phyloP scores from a whole-genome alignment of 2,113 vertebrate genomes.

The Corythoichthys haematopterus region DNA sequence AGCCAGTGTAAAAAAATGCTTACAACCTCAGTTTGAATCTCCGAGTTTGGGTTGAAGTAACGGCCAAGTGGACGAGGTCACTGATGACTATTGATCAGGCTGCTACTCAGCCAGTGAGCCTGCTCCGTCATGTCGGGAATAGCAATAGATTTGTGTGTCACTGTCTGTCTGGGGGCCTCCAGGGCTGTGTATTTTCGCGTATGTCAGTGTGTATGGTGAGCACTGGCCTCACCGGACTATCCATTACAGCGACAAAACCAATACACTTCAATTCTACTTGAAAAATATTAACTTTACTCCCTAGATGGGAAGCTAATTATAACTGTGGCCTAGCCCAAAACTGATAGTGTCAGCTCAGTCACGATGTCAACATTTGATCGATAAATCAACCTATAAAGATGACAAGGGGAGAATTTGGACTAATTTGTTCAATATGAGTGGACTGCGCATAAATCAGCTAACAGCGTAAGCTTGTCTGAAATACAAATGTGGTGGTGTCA shows the following conservation, averaged over 20 bases:
- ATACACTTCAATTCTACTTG: slow-evolving; percentile 59
- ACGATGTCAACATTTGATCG: slow-evolving; percentile 34
- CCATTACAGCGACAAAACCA: slow-evolving; percentile 67
- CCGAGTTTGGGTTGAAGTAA: slow-evolving; percentile 53
- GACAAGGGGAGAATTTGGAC: slow-evolving; percentile 13
- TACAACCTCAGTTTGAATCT: slow-evolving; percentile 36
- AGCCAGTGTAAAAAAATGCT: background rate
- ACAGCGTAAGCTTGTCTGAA: background rate
- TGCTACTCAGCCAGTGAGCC: slow-evolving; percentile 53
- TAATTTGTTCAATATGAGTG: slow-evolving; percentile 15
- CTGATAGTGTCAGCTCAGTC: slow-evolving; percentile 20
- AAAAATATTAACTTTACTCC: slow-evolving; percentile 64
- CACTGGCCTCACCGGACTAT: slow-evolving; percentile 49
- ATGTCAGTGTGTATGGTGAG: slow-evolving; percentile 18
- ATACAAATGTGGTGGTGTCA: background rate
- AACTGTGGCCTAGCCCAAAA: slow-evolving; percentile 1
- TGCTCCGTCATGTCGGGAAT: slow-evolving; percentile 51
- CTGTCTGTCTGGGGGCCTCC: slow-evolving; percentile 60
- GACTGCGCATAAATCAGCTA: slow-evolving; percentile 16
- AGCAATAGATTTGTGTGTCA: slow-evolving; percentile 68
- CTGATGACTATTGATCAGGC: slow-evolving; percentile 75
- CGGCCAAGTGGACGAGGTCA: slow-evolving; percentile 62
- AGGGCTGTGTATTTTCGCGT: slow-evolving; percentile 30
- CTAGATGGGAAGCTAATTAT: slow-evolving; percentile 62
- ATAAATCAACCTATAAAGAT: slow-evolving; percentile 24